Conservation (phyloP, 35 echinoderm and acorn worm genomes). For the Ophiothrix spiculata region DNA sequence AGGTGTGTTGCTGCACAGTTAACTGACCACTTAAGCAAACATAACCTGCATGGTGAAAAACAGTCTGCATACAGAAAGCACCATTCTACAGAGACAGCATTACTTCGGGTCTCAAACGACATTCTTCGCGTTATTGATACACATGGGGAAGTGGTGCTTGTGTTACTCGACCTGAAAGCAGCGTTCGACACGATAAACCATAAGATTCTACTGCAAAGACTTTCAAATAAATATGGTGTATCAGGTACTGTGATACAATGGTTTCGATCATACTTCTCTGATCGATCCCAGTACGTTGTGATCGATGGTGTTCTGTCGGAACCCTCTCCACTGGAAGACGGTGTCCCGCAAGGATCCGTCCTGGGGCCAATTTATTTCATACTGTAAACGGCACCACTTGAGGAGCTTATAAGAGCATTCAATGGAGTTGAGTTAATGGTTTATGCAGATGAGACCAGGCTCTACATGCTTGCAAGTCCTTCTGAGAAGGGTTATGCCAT, state of each 20-base stretch:
- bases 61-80: slow-evolving; percentile 40
- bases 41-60: slow-evolving; percentile 19
- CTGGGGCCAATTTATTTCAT: slow-evolving; percentile 32
- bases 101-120: slow-evolving; percentile 29
- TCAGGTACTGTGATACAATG: slow-evolving; percentile 24
- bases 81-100: slow-evolving; percentile 43
- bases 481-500: not conserved
- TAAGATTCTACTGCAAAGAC: slow-evolving; percentile 20
- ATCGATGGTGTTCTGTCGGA: not conserved
- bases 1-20: slow-evolving; percentile 21
- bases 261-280: slow-evolving; percentile 32
- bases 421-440: slow-evolving; percentile 18
- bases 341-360: slow-evolving; percentile 24
- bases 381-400: slow-evolving; percentile 38
- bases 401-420: slow-evolving; percentile 22
- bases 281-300: too few species aligned
- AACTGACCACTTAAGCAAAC: not conserved
- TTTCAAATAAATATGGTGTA: not conserved
- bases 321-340: not conserved
- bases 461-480: slow-evolving; percentile 11
- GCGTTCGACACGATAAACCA: slow-evolving; percentile 58
- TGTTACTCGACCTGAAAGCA: slow-evolving; percentile 35
- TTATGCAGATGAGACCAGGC: slow-evolving; percentile 39
- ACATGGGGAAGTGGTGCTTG: slow-evolving; percentile 3
- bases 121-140: slow-evolving; percentile 14